phyloP scores from a whole-genome alignment of 2,113 vertebrate genomes.

The Lontra canadensis region DNA sequence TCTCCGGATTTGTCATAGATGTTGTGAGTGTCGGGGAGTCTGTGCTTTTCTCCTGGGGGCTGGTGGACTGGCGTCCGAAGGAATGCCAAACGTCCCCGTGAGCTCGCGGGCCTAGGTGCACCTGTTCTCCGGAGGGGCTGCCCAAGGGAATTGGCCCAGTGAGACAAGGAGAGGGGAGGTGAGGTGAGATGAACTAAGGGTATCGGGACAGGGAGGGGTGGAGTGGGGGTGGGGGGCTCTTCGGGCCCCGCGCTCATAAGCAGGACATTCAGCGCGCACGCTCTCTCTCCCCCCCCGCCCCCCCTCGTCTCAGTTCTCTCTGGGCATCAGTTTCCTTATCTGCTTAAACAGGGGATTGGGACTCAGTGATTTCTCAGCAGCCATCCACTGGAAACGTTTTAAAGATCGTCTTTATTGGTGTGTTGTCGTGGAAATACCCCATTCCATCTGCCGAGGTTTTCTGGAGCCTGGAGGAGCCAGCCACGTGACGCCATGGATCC shows the following conservation, averaged over 20 bases:
- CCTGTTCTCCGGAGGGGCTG: not conserved
- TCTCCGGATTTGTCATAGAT: not conserved
- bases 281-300: accelerated
- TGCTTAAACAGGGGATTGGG: not conserved
- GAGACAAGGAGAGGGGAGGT: no score
- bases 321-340: not conserved
- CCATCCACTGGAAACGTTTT: not conserved
- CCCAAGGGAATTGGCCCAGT: not conserved
- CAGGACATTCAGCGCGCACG: accelerated
- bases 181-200: not conserved
- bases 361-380: not conserved
- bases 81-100: accelerated
- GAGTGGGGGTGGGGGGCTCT: accelerated
- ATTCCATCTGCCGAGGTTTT: not conserved
- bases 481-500: not conserved
- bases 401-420: not conserved
- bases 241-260: not conserved
- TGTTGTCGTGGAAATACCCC: not conserved
- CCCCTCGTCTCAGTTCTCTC: accelerated
- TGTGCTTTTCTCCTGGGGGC: accelerated
- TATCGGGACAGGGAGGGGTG: accelerated
- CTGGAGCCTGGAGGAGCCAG: no score
- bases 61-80: accelerated
- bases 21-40: accelerated
- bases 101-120: not conserved